A percentile compares a stretch with the other conserved stretches of the same genome.
phyloP scores from a whole-genome alignment of 2,888 invertebrate genomes.

The Teleiodes luculella region DNA sequence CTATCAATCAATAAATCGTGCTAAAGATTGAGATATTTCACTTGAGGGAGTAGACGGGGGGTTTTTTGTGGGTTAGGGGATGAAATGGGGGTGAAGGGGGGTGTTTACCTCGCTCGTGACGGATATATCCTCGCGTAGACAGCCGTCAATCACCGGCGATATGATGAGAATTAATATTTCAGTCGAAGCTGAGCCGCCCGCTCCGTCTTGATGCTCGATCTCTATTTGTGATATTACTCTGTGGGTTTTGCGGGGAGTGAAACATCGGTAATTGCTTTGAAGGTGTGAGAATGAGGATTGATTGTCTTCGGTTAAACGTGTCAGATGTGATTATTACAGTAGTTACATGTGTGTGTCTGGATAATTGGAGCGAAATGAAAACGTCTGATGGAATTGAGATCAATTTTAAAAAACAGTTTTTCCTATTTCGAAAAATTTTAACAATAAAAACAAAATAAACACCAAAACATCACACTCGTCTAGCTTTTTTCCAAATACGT shows the following conservation, averaged over 20 bases:
- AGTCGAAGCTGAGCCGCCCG: conserved; percentile 39
- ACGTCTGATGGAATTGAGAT: too few relatives aligned
- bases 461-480: conserved; percentile 33
- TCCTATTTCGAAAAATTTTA: too few relatives aligned
- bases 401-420: too few relatives aligned
- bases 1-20: conserved; percentile 75
- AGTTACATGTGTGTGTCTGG: too few relatives aligned
- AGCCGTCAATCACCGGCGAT: conserved; percentile 71
- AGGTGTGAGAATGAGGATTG: background rate
- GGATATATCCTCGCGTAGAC: conserved; percentile 74
- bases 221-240: conserved; percentile 19
- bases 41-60: conserved; percentile 41
- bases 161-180: conserved; percentile 76
- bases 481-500: conserved; percentile 43
- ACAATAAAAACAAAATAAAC: conserved; percentile 13
- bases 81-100: conserved; percentile 31
- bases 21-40: conserved; percentile 76
- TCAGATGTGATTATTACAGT: too few relatives aligned
- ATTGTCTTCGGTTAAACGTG: background rate
- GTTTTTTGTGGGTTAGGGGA: background rate
- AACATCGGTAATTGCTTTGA: background rate
- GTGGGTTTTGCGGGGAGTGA: background rate
- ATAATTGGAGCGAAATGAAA: too few relatives aligned
- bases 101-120: conserved; percentile 67
- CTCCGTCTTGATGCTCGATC: conserved; percentile 44